phyloP scores from a whole-genome alignment of 2,797 vertebrate species.

The Streptopelia turtur region DNA sequence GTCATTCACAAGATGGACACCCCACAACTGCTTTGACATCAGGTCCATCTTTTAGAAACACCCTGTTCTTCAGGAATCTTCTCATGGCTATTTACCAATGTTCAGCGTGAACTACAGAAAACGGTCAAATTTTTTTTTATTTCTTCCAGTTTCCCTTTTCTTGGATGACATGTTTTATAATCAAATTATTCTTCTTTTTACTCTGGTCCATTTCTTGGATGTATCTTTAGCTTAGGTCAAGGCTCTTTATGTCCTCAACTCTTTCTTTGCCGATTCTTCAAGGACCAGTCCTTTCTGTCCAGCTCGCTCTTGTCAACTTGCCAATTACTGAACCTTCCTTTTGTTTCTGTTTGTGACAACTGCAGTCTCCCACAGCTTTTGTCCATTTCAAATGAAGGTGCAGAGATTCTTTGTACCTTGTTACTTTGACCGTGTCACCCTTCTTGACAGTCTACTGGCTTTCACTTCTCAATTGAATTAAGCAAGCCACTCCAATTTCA shows the following conservation, averaged over 20 bases:
- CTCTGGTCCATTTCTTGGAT: neutral
- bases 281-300: neutral
- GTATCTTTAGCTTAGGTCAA: neutral
- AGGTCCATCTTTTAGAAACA: too few relatives aligned
- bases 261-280: neutral
- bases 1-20: too few relatives aligned
- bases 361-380: neutral
- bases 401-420: neutral
- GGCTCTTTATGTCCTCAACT: neutral
- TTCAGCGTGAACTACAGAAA: neutral
- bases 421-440: neutral
- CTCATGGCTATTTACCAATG: neutral
- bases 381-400: neutral
- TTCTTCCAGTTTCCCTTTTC: neutral
- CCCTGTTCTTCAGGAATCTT: neutral
- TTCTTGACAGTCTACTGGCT: neutral
- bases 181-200: neutral
- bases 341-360: neutral
- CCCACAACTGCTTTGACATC: too few relatives aligned
- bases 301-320: neutral
- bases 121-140: rapidly evolving
- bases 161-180: neutral
- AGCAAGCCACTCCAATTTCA: neutral
- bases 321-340: neutral
- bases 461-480: neutral